phyloP scores from a whole-genome alignment of 2,888 invertebrate species.

The Agapetus fuscipes region DNA sequence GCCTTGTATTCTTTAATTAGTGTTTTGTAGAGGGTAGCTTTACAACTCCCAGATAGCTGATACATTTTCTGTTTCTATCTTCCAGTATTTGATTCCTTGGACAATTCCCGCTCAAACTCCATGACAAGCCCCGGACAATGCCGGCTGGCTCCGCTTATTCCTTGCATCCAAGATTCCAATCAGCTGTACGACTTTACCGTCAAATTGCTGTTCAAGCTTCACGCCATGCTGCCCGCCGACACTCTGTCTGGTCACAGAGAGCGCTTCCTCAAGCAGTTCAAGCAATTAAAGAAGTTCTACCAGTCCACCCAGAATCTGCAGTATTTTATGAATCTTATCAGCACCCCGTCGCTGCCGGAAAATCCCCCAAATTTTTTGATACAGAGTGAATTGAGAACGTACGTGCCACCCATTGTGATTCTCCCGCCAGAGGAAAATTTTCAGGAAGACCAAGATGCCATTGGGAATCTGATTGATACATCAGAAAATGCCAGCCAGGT shows the following conservation, averaged over 20 bases:
- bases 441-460: conserved; percentile 46
- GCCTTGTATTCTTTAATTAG: too few species aligned
- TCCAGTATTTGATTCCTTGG: conserved; percentile 86
- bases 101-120: conserved; percentile 89
- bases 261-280: conserved; percentile 84
- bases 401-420: conserved; percentile 88
- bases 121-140: conserved; percentile 98
- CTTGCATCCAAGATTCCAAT: conserved; percentile 92
- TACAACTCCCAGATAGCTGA: background rate
- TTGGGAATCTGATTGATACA: conserved; percentile 59
- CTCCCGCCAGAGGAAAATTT: conserved; percentile 60
- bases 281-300: conserved; percentile 83
- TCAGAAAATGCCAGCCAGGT: conserved; percentile 50
- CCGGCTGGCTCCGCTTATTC: conserved; percentile 88
- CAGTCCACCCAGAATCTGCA: conserved; percentile 87
- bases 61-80: conserved; percentile 22
- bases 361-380: conserved; percentile 92
- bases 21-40: too few species aligned
- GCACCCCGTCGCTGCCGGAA: conserved; percentile 85
- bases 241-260: conserved; percentile 83
- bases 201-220: conserved; percentile 90
- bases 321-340: conserved; percentile 93
- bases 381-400: conserved; percentile 85
- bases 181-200: conserved; percentile 95
- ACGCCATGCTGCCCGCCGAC: conserved; percentile 84